These are phyloP conservation scores for Dysmachus trigonus DNA, from an alignment of 2,888 invertebrate genomes.

Conservation along the genomic window DNA sequence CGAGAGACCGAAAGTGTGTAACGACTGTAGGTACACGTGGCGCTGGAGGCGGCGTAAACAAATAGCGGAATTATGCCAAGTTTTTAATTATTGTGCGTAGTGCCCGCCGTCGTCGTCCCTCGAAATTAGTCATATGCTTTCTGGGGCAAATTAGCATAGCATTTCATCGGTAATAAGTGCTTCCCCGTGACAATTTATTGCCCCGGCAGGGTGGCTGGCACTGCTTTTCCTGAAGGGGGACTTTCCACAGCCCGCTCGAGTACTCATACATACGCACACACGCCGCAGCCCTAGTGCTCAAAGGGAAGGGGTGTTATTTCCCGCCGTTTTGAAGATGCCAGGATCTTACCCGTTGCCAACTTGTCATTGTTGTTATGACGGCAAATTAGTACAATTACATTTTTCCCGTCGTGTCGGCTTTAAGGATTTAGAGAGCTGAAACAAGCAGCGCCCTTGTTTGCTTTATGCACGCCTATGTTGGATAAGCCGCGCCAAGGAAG, in stretches of 20 bases:
- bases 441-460: constrained; percentile 9
- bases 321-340: not conserved
- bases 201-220: not conserved
- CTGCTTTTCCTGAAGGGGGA: not conserved
- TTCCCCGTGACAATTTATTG: constrained; percentile 24
- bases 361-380: constrained; percentile 34
- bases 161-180: constrained; percentile 20
- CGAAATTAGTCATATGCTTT: constrained; percentile 16
- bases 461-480: not conserved
- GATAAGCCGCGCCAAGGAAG: not conserved
- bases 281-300: not conserved
- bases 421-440: not conserved
- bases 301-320: not conserved
- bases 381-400: constrained; percentile 35
- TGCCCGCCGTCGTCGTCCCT: not conserved
- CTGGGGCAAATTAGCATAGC: constrained; percentile 18
- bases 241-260: not conserved
- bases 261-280: not conserved
- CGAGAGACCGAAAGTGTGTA: not conserved
- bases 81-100: constrained; percentile 21
- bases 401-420: constrained; percentile 5
- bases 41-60: not conserved
- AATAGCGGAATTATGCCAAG: not conserved
- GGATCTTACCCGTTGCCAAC: not conserved
- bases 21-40: not conserved